A percentile compares a stretch with the other conserved stretches of the same genome.
Evolutionary conservation across 2,113 vertebrate species (phyloP).

Genomic region (Dasyprocta punctata): DNA sequence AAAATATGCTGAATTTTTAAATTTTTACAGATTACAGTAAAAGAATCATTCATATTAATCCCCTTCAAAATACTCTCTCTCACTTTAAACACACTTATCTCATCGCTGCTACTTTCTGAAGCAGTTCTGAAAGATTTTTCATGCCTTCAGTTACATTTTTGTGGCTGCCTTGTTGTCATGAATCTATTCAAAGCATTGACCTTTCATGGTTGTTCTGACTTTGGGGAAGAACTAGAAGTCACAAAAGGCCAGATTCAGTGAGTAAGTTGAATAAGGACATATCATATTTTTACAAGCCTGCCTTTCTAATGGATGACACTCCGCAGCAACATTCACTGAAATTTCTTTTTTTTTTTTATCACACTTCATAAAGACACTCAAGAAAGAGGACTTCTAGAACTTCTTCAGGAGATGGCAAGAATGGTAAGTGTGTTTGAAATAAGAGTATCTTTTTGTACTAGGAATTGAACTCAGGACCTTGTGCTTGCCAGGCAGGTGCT

Average conservation of each 20-base stretch:
- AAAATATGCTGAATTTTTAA: neutral
- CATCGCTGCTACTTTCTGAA: neutral
- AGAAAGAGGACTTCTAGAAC: neutral
- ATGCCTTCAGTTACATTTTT: neutral
- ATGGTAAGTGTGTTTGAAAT: neutral
- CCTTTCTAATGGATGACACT: neutral
- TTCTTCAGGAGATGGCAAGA: neutral
- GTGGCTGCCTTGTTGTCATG: neutral
- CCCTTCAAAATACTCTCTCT: neutral
- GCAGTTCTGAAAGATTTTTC: neutral
- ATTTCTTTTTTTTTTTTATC: neutral
- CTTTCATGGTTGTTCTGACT: neutral
- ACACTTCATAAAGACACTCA: neutral
- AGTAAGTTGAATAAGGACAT: neutral
- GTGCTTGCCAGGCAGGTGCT: too few species aligned
- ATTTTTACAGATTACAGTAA: neutral
- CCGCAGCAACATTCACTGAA: neutral
- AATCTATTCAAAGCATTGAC: neutral
- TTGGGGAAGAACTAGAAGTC: neutral
- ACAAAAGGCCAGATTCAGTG: neutral
- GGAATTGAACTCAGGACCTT: too few species aligned
- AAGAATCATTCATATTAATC: neutral
- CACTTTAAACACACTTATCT: neutral
- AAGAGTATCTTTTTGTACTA: neutral
- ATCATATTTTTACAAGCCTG: neutral